phyloP scores from a whole-genome alignment of 2,888 invertebrate genomes.

The Heliconius charithonia region DNA sequence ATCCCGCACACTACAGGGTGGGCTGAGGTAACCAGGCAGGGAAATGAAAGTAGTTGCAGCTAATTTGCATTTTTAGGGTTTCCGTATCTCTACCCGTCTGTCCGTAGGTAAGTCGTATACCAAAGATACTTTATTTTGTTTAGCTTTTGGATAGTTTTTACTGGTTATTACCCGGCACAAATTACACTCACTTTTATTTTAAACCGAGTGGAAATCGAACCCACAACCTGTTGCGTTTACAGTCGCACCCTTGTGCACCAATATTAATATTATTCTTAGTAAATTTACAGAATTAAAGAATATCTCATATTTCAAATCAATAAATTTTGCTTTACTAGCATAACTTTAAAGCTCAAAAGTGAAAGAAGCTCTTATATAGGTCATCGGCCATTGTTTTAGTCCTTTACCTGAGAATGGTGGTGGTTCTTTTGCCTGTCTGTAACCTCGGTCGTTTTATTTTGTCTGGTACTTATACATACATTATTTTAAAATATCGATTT shows the following conservation, averaged over 20 bases:
- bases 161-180: no score
- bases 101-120: background rate
- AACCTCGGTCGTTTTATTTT: conserved; percentile 28
- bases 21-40: no score
- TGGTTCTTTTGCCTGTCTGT: conserved; percentile 9
- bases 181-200: no score
- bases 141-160: no score
- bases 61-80: background rate
- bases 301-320: background rate
- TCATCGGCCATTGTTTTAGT: conserved; percentile 20
- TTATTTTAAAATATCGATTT: background rate
- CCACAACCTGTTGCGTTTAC: no score
- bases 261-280: background rate
- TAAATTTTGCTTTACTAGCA: background rate
- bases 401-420: conserved; percentile 24
- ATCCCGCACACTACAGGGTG: no score
- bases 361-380: conserved; percentile 17
- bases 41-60: no score
- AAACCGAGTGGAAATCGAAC: no score
- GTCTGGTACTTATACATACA: conserved; percentile 28
- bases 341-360: background rate
- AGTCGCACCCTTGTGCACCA: no score
- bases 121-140: background rate
- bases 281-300: background rate
- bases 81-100: background rate